A percentile compares a stretch with the other conserved stretches of the same genome.
phyloP scores from a whole-genome alignment of 2,888 invertebrate species.

The Polymixis lichenea region DNA sequence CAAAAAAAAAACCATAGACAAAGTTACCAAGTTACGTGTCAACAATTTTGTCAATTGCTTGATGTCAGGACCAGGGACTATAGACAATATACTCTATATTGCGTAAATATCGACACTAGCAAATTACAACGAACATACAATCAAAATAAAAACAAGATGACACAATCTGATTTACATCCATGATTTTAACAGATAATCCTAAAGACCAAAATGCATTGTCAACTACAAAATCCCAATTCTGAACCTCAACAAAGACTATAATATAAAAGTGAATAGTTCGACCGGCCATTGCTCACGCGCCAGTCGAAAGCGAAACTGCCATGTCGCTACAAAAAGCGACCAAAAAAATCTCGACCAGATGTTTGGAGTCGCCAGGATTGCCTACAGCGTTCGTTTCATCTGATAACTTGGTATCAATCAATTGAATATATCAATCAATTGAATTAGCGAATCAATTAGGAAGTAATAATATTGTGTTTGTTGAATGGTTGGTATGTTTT shows the following conservation, averaged over 20 bases:
- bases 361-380: conserved; percentile 55
- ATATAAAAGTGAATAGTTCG: conserved; percentile 54
- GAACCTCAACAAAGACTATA: conserved; percentile 48
- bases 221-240: not conserved
- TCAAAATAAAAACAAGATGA: too few species aligned
- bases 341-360: conserved; percentile 66
- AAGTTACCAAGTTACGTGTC: too few species aligned
- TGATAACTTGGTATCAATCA: conserved; percentile 32
- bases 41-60: too few species aligned
- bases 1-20: too few species aligned
- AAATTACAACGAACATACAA: too few species aligned
- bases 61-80: too few species aligned
- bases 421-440: conserved; percentile 10
- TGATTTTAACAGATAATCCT: not conserved
- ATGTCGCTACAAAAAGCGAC: conserved; percentile 68
- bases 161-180: not conserved
- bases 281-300: conserved; percentile 57
- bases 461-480: conserved; percentile 9
- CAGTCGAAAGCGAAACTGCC: conserved; percentile 82
- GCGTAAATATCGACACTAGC: too few species aligned
- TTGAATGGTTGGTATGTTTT: not conserved
- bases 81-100: too few species aligned
- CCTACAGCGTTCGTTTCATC: conserved; percentile 26
- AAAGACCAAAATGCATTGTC: not conserved
- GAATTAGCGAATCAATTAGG: conserved; percentile 32